phyloP scores from a whole-genome alignment of 2,113 vertebrate genomes.

The Urocynchramus pylzowi region DNA sequence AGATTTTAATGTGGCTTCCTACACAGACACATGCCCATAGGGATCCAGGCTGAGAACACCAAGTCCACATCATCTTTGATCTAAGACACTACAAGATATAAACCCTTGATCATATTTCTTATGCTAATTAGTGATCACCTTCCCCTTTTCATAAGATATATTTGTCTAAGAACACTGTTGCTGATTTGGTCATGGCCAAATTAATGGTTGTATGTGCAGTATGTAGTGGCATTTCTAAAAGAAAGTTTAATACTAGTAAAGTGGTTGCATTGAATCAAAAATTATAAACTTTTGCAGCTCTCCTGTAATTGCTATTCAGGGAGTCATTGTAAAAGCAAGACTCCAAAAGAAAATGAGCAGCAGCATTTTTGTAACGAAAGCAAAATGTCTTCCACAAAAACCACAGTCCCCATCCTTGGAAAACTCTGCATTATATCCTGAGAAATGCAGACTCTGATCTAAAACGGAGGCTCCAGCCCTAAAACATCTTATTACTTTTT shows the following conservation, averaged over 20 bases:
- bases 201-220: constrained; percentile 66
- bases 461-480: neutral
- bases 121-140: constrained; percentile 46
- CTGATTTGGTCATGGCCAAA: constrained; percentile 62
- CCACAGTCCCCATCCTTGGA: neutral
- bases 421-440: neutral
- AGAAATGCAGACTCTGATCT: neutral
- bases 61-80: constrained; percentile 50
- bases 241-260: constrained; percentile 72
- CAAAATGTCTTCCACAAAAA: constrained; percentile 42
- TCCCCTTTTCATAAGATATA: constrained; percentile 35
- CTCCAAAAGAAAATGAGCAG: constrained; percentile 27
- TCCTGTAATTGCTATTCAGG: constrained; percentile 73
- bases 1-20: constrained; percentile 28
- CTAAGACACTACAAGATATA: constrained; percentile 12
- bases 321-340: constrained; percentile 43
- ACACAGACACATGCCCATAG: neutral
- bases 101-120: constrained; percentile 40
- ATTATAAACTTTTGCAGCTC: constrained; percentile 73
- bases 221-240: constrained; percentile 65
- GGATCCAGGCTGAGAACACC: constrained; percentile 17
- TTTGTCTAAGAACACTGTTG: constrained; percentile 50
- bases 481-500: neutral
- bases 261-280: constrained; percentile 74
- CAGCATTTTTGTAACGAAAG: neutral